Conservation (phyloP, 2,797 vertebrate species). For the Pterois miles region DNA sequence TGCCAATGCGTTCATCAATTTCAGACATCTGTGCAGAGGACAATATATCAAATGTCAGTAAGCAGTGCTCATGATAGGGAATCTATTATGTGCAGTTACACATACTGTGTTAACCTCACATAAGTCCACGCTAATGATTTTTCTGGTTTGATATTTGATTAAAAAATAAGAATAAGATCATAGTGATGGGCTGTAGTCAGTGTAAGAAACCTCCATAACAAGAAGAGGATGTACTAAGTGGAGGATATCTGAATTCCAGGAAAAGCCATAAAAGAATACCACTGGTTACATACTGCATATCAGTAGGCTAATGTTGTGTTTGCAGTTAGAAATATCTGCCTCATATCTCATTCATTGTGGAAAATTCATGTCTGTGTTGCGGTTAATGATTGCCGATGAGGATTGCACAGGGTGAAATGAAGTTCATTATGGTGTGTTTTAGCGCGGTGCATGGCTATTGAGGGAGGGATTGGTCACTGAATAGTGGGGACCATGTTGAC, state of each 20-base stretch:
- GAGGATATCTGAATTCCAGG: slow-evolving; percentile 23
- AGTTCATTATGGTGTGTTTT: slow-evolving; percentile 33
- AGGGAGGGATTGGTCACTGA: slow-evolving; percentile 23
- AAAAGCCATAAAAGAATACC: slow-evolving; percentile 12
- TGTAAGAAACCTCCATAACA: neutral
- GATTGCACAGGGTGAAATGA: slow-evolving; percentile 24
- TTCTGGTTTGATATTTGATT: neutral
- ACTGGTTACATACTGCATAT: slow-evolving; percentile 8
- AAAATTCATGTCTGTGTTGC: slow-evolving; percentile 8
- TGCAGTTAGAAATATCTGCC: slow-evolving; percentile 12
- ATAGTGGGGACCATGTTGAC: slow-evolving; percentile 44
- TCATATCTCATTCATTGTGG: slow-evolving; percentile 18
- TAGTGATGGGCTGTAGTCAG: slow-evolving; percentile 8
- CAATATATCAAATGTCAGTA: neutral
- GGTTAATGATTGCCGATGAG: slow-evolving; percentile 20
- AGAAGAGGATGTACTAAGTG: neutral
- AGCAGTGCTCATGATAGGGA: neutral
- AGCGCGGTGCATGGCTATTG: slow-evolving; percentile 3
- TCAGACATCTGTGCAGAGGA: neutral
- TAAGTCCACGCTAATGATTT: neutral
- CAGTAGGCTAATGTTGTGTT: slow-evolving; percentile 17
- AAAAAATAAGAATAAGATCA: slow-evolving; percentile 16
- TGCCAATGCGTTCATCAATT: neutral
- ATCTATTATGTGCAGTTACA: neutral
- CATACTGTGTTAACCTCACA: neutral